Base-by-base conservation (phyloP, 2,113 vertebrate species). In the Cinclus mexicanus region DNA sequence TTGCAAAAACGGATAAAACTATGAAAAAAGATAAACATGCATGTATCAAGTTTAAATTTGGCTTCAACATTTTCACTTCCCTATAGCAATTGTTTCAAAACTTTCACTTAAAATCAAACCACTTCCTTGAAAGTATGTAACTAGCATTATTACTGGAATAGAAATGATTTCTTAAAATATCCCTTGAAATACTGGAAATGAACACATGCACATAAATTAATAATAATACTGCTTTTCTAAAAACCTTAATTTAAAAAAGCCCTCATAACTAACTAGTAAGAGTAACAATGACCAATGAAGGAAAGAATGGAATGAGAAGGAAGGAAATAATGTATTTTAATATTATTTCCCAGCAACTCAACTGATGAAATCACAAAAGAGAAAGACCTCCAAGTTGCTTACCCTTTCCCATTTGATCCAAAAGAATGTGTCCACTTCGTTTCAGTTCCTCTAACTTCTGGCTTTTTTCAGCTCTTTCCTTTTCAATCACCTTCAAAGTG, bases 371-470 rank as follows among this genome's bases (percentile, higher is more conserved):
- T 44, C 33, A 42, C 28, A 52, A 39, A 74, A 42, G 10, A 86
- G 52, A 67, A 92, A 61, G 83, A 49, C 1, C 5, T 71, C 29
- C 21, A 81, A 42, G 10, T 14, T 49, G 55, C 75, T 81, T 97
- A 99, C 99, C 99, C 98, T 98, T 99, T 96, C 98, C 98, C 95
- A 99, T 96, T 92, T 99, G 98, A 53, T 98, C 98, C 94, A 98
- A 93, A 89, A 99, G 83, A 57, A 77, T 86, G 52, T 98, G 98
- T 83, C 98, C 99, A 39, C 90, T 98, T 76, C 92, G 97, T 22
- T 97, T 97, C 92, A 98, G 80, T 44, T 99, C 98, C 77, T 96
- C 96, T 35, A 99, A 92, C 26, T 80, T 93, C 18, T 85, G 96
- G 46, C 97, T 98, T 96, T 97, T 99, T 86, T 98, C 98, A 52